phyloP scores from a whole-genome alignment of 2,113 vertebrate species.

The Onychostoma macrolepis region DNA sequence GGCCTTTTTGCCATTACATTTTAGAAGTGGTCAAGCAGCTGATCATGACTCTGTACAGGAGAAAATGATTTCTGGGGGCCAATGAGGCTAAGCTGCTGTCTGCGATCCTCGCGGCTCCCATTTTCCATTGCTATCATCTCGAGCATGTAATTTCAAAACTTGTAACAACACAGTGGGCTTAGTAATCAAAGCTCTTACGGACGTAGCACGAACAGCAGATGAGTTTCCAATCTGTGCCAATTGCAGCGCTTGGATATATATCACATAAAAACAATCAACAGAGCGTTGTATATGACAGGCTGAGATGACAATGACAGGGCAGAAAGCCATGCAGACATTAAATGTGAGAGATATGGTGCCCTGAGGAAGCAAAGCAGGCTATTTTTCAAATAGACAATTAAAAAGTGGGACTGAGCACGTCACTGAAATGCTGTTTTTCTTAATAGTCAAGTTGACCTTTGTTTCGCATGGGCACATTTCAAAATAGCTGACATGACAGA shows the following conservation, averaged over 20 bases:
- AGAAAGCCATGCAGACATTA: slow-evolving; percentile 24
- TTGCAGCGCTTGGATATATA: slow-evolving; percentile 7
- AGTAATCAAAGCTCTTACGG: slow-evolving; percentile 34
- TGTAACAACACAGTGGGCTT: slow-evolving; percentile 19
- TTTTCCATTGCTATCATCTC: slow-evolving; percentile 23
- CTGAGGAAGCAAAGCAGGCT: slow-evolving; percentile 23
- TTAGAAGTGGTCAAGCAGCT: slow-evolving; percentile 1
- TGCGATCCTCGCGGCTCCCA: not conserved
- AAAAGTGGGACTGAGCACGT: slow-evolving; percentile 2
- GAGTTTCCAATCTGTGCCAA: slow-evolving; percentile 14
- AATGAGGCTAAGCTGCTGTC: slow-evolving; percentile 5
- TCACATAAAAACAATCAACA: slow-evolving; percentile 31
- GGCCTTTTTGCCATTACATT: slow-evolving; percentile 27
- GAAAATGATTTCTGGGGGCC: slow-evolving; percentile 32
- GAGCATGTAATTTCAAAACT: slow-evolving; percentile 35
- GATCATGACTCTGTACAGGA: slow-evolving; percentile 2
- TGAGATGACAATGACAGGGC: slow-evolving; percentile 7
- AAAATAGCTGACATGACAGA: slow-evolving; percentile 39
- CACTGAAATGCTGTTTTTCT: slow-evolving; percentile 29
- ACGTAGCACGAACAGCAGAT: slow-evolving; percentile 24
- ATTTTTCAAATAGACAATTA: slow-evolving; percentile 43
- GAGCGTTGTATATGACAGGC: slow-evolving; percentile 4
- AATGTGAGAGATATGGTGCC: not conserved
- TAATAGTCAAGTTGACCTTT: slow-evolving; percentile 52
- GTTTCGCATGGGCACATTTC: slow-evolving; percentile 18